phyloP scores from a whole-genome alignment of 2,888 invertebrate species.

The Pseudanteris insignis region DNA sequence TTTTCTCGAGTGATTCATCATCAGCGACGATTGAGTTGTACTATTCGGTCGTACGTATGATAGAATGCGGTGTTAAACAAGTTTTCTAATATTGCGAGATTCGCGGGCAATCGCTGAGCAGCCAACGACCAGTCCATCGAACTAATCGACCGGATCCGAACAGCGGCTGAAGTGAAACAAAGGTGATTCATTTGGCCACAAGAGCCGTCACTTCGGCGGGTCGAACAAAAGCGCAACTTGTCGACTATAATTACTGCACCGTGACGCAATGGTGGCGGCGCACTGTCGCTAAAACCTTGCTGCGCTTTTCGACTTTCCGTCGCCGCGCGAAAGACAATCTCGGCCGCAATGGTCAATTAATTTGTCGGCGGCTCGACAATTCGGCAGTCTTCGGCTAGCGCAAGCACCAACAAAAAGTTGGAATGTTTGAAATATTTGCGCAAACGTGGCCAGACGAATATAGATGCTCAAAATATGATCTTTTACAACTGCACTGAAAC shows the following conservation, averaged over 20 bases:
- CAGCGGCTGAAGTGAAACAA: constrained; percentile 5
- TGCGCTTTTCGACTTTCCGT: constrained; percentile 7
- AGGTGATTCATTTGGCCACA: constrained; percentile 10
- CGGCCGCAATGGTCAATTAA: constrained; percentile 14
- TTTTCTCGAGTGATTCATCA: no score
- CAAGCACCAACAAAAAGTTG: no score
- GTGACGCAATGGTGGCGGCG: constrained; percentile 11
- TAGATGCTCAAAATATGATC: no score
- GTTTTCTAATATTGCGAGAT: no score
- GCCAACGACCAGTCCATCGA: neutral
- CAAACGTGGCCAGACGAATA: no score
- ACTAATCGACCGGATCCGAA: neutral
- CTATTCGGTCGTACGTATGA: no score
- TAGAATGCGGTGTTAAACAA: no score
- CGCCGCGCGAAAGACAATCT: constrained; percentile 7
- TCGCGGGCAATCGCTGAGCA: neutral
- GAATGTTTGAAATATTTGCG: no score
- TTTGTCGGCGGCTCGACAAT: constrained; percentile 20
- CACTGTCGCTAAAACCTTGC: constrained; percentile 8
- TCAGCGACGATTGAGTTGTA: no score
- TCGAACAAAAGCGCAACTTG: constrained; percentile 21
- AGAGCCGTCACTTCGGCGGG: neutral
- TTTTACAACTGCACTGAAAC: no score
- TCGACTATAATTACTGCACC: constrained; percentile 24
- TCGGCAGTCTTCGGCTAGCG: no score